Evolutionary conservation across 1,140 invertebrate genomes (phyloP).

Genomic region (Dreissena rostriformis): DNA sequence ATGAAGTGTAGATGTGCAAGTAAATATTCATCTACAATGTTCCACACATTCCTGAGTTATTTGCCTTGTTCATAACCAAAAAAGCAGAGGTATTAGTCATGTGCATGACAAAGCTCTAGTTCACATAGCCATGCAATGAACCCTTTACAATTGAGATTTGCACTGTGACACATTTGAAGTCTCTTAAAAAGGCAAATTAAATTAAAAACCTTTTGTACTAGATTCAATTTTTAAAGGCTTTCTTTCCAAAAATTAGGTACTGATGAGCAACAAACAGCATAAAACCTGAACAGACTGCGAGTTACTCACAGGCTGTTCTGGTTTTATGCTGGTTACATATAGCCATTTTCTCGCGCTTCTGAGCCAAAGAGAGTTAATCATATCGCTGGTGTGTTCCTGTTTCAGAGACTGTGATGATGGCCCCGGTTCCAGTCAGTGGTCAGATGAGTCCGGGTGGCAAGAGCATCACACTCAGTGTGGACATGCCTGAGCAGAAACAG

Average conservation of each 20-base stretch:
- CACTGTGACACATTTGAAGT: no score
- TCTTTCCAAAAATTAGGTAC: background rate
- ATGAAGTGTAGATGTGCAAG: no score
- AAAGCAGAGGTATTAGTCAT: no score
- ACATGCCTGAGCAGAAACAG: slow-evolving; percentile 81
- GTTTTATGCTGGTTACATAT: background rate
- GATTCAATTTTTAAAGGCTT: background rate
- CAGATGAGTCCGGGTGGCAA: slow-evolving; percentile 44
- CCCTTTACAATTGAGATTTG: no score
- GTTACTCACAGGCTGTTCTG: background rate
- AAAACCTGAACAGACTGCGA: background rate
- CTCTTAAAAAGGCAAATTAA: no score
- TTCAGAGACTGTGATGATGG: slow-evolving; percentile 78
- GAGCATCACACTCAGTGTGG: slow-evolving; percentile 66
- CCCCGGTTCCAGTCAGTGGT: slow-evolving; percentile 65
- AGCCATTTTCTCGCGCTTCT: no score
- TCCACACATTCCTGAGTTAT: no score
- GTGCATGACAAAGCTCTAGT: no score
- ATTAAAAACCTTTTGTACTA: background rate
- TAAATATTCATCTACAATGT: no score
- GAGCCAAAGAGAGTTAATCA: background rate
- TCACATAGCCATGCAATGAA: no score
- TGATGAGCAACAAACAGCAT: background rate
- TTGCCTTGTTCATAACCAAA: no score
- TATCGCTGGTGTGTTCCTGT: slow-evolving; percentile 29